Evolutionary conservation across 2,797 vertebrate species (phyloP), one percentile per base, ranked within the genome.

Genomic region (Buphagus erythrorhynchus): DNA sequence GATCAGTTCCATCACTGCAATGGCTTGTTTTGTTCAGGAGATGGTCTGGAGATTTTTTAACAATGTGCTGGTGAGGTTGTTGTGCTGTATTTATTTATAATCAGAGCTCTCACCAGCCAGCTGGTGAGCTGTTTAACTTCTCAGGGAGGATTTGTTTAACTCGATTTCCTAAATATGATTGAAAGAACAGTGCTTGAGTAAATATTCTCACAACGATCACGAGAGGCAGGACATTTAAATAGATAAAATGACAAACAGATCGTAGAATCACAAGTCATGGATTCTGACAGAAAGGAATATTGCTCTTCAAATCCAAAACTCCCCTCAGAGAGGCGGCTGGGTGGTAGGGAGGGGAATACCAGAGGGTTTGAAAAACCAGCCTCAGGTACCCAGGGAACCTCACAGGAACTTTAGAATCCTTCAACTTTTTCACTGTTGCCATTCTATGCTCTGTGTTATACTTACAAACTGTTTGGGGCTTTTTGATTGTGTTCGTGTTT

Each of bases 271-370:
- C 29, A 49, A 49, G 28, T 79, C 46, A 55, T 4, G 3, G n/a
- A 22, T 40, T 75, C 45, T 72, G 54, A 78, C 0, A 6, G 66
- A 65, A 84, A 29, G 52, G 57, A 69, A 11, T 8, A 1, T 7
- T n/a, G 54, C 1, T 2, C 63, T 86, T 63, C 43, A 69, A 51
- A 46, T 17, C 25, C 1, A 0, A 57, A 40, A 10, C 3, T 11
- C 2, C 4, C 2, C 7, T 43, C 28, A 14, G 67, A 61, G 10
- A n/a, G 24, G 31, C 0, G 0, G 14, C 5, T 0, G 0, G 0
- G 11, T 29, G 6, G 6, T 14, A 38, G 25, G 16, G 11, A 31
- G 10, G 15, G 13, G 6, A 68, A 26, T 18, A 6, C 8, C 36
- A 7, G 35, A 31, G 35, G 42, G 8, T 38, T 38, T 54, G 59